A percentile compares a stretch with the other conserved stretches of the same genome.
Evolutionary conservation across 2,113 vertebrate species (phyloP).

Genomic region (Pollimyrus isidori): DNA sequence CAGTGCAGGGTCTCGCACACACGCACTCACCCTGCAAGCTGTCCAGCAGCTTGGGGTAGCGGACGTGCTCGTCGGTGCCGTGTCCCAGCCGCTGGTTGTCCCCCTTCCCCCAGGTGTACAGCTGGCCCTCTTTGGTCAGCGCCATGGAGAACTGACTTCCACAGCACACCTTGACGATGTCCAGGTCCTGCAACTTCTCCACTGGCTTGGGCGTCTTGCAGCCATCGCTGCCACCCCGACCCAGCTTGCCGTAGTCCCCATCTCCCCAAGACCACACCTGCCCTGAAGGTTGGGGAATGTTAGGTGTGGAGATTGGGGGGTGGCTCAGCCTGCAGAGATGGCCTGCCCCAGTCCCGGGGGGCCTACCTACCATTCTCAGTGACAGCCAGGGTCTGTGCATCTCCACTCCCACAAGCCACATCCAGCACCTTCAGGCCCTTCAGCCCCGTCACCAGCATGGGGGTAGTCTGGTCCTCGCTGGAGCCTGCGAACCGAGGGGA

Average conservation of each 20-base stretch:
- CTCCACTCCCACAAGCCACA: slow-evolving; percentile 89
- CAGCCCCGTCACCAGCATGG: slow-evolving; percentile 84
- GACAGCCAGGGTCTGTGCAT: slow-evolving; percentile 91
- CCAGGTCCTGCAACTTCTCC: slow-evolving; percentile 91
- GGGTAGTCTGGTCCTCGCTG: slow-evolving; percentile 94
- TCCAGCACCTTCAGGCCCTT: slow-evolving; percentile 92
- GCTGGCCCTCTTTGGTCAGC: slow-evolving; percentile 89
- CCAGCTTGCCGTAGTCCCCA: slow-evolving; percentile 92
- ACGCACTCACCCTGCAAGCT: slow-evolving; percentile 73
- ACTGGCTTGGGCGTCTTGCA: slow-evolving; percentile 93
- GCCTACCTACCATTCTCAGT: slow-evolving; percentile 81
- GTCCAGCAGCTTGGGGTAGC: slow-evolving; percentile 89
- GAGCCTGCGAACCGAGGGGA: slow-evolving; percentile 63
- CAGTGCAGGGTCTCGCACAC: background rate
- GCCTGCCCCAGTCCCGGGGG: background rate
- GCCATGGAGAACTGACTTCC: slow-evolving; percentile 95
- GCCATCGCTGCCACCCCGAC: slow-evolving; percentile 91
- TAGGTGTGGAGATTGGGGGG: background rate
- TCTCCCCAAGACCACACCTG: slow-evolving; percentile 99
- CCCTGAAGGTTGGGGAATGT: slow-evolving; percentile 56
- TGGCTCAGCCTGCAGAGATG: too few species aligned
- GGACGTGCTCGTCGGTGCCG: slow-evolving; percentile 89
- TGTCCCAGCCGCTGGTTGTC: slow-evolving; percentile 96
- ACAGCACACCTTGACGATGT: slow-evolving; percentile 86
- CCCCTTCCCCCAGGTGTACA: slow-evolving; percentile 97